Conservation (phyloP, 2,113 vertebrate species). For the Euleptes europaea region DNA sequence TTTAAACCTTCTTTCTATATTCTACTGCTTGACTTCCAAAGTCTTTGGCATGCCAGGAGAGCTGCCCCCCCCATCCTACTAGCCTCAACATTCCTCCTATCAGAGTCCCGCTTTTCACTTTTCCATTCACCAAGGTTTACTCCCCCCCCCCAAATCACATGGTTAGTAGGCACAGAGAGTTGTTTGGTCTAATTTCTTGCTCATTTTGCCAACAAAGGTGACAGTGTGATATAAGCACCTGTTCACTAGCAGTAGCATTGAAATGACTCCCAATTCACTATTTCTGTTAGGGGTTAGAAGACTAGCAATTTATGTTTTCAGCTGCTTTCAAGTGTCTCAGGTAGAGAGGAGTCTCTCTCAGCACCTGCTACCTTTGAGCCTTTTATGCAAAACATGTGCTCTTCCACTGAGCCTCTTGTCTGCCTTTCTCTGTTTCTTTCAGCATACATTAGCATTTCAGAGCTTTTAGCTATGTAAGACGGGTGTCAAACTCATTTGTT, state of each 20-base stretch:
- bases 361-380: too few species aligned
- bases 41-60: background rate
- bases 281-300: background rate
- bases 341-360: too few species aligned
- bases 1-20: background rate
- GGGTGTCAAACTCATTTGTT: too few species aligned
- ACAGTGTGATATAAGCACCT: background rate
- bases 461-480: slow-evolving; percentile 6
- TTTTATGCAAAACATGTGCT: too few species aligned
- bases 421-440: background rate
- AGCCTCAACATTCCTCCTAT: background rate
- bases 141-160: too few species aligned
- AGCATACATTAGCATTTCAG: background rate
- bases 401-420: too few species aligned
- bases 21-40: background rate
- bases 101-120: background rate
- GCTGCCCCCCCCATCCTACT: background rate
- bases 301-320: background rate
- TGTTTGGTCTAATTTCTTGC: background rate
- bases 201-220: background rate
- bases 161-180: too few species aligned
- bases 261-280: background rate
- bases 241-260: background rate
- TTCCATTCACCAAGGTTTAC: background rate
- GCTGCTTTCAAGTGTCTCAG: too few species aligned